phyloP scores from a whole-genome alignment of 2,113 vertebrate genomes.

The Caranx ignobilis region DNA sequence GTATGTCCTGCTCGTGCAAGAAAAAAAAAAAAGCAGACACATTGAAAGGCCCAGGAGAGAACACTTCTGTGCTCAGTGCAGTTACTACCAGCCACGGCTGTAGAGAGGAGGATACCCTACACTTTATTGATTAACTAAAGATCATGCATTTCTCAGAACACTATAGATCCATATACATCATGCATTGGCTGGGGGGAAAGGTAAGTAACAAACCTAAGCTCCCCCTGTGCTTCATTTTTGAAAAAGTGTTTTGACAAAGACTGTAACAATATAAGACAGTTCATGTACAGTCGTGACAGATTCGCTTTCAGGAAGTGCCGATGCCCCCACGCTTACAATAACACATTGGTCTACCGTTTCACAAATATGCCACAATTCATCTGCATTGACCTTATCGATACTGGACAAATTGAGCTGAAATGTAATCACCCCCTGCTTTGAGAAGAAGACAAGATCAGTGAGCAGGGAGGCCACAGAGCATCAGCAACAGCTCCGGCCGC shows the following conservation, averaged over 20 bases:
- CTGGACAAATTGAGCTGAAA: conserved; percentile 64
- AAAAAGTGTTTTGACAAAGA: conserved; percentile 52
- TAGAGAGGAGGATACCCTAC: conserved; percentile 48
- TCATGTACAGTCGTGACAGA: conserved; percentile 39
- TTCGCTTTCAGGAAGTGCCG: conserved; percentile 47
- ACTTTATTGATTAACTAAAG: conserved; percentile 67
- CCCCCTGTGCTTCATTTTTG: conserved; percentile 26
- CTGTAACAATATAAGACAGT: conserved; percentile 14
- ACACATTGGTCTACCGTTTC: conserved; percentile 35
- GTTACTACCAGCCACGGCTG: conserved; percentile 25
- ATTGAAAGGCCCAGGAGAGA: conserved; percentile 14
- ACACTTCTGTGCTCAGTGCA: conserved; percentile 33
- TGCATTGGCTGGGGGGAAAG: conserved; percentile 5
- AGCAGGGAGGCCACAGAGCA: conserved; percentile 47
- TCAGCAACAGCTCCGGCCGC: conserved; percentile 61
- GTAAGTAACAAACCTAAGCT: conserved; percentile 15
- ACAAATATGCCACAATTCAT: conserved; percentile 57
- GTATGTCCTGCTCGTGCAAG: background rate
- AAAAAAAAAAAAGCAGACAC: conserved; percentile 26
- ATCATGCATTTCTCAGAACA: conserved; percentile 74
- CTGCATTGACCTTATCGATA: conserved; percentile 67
- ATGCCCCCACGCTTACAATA: conserved; percentile 28
- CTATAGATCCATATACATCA: conserved; percentile 56
- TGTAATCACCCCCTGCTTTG: conserved; percentile 61
- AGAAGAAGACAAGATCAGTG: conserved; percentile 55